Evolutionary conservation across 2,888 invertebrate genomes (phyloP), one percentile per base, ranked within the genome.

Genomic region (Leptopilina myrica): DNA sequence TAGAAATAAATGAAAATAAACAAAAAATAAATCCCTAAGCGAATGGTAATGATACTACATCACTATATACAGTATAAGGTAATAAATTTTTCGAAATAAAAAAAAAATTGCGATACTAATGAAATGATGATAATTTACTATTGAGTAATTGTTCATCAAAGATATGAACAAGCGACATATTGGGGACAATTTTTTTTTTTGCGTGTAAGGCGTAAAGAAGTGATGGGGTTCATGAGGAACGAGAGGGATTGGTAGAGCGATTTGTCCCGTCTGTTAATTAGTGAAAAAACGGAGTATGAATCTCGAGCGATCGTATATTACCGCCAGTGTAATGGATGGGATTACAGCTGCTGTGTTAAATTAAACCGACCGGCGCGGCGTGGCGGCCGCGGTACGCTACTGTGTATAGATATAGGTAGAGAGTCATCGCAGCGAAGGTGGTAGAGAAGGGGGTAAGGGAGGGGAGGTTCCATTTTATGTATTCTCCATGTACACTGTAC

Each of bases 221-320:
- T 82, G 80, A 80, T 80, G 80, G 80, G 86, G 80, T 82, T 83
- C 83, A 80, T 80, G 77, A 79, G 78, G 82, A 78, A 83, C 78
- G 83, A 81, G 73, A 82, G 84, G 86, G 88, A 88, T 89, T 87
- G 90, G 85, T 84, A 86, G 90, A 92, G 91, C 91, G 91, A 92
- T 92, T 92, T 92, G 91, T 92, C 91, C 91, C 91, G 91, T 91
- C 91, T 92, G 91, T 92, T 91, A 92, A 92, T 92, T 92, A 92
- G 91, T 91, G 91, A 91, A 91, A 92, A 91, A 92, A 91, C 91
- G 91, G 91, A 91, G 91, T 91, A 91, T 91, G 91, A 92, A 91
- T 91, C 91, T 91, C 91, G 91, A 91, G 91, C 91, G 91, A 91
- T 92, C 91, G 91, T 91, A 92, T 91, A 91, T 92, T 91, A 92